Base-by-base conservation (phyloP, 2,113 vertebrate species). In the Phylloscopus whistleri region DNA sequence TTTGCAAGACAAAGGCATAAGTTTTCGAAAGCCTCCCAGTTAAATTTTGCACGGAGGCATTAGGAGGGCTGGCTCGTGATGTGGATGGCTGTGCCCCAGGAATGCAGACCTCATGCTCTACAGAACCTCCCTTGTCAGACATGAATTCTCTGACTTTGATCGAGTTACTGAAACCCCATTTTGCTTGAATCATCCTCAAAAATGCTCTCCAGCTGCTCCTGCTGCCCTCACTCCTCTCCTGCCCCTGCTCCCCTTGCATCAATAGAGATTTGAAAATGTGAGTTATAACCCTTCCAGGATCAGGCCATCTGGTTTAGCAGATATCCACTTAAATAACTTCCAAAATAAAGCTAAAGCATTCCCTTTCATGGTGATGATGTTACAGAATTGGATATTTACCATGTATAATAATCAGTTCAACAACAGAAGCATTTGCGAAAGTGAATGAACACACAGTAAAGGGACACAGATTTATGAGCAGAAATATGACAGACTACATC, bases 51-150 rank as follows among this genome's bases (percentile, higher is more conserved):
- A 31, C 0, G 0, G 84, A 77, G 13, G 21, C 62, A 63, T n/a
- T 19, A 33, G 41, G 48, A 78, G 55, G 59, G 23, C 48, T 49
- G 49, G 51, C 18, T 56, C 4, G 0, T 0, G 23, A 76, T 62
- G 75, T 66, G 90, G 84, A 87, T 90, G 93, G 59, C n/a, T 93
- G 86, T 70, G 52, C 37, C 86, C 69, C 44, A 72, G 80, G 77
- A 94, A 89, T 81, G 91, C 56, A 87, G 73, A 63, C 8, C 56
- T 84, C 86, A 63, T 44, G 59, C 39, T 78, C 77, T 55, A n/a
- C 44, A 72, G 76, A 81, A 60, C 41, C 43, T 74, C 35, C n/a
- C 41, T 60, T 84, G 39, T 89, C 89, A 82, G 68, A 84, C 4
- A 6, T 10, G 39, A 79, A 75, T 93, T 91, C 44, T 56, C 33